Base-by-base conservation (phyloP, 2,888 invertebrate genomes). In the Drosophila yooni region DNA sequence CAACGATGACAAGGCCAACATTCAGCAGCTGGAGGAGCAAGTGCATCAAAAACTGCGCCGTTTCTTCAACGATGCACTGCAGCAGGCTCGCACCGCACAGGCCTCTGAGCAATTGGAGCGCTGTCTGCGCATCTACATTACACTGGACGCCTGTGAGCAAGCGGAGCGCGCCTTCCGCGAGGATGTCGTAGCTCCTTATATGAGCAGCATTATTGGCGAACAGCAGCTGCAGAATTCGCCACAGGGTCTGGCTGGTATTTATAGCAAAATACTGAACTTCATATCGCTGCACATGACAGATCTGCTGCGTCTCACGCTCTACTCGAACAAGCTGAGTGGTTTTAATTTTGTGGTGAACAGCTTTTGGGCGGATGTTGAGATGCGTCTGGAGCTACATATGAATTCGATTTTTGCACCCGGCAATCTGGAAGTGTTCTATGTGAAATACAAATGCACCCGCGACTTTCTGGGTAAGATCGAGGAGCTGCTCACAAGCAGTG, bases 371-470 rank as follows among this genome's bases (percentile, higher is more conserved):
- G 96, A 98, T 94, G 95, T 97, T 46, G 97, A 97, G 88, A 96
- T 95, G 92, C 95, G 96, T 65, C 94, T 98, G 74, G 96, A 97
- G 89, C 95, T 96, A n/a, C 95, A 97, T 92, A 94, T 97, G 90
- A 95, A 96, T 18, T 96, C 96, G 11, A 97, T 98, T 87, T 98
- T 97, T 94, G 97, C 98, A 3, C 97, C 98, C 18, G 98, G 98
- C 65, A 98, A 98, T 94, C 98, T 98, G 0, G 96, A 97, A 91
- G 94, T 96, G 69, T 98, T 98, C 93, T 97, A 97, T 91, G 95
- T 95, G 93, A 95, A 97, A 91, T 99, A 97, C 91, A 95, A 94
- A 88, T 95, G 96, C 81, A 97, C 97, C 38, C 94, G 96, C 91
- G 94, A 95, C 66, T 98, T 98, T 94, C 92, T 98, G 21, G 94